Percentiles rank a stretch among this genome's conserved stretches.
Evolutionary conservation across 2,113 vertebrate species (phyloP).

Genomic region (Takifugu flavidus): DNA sequence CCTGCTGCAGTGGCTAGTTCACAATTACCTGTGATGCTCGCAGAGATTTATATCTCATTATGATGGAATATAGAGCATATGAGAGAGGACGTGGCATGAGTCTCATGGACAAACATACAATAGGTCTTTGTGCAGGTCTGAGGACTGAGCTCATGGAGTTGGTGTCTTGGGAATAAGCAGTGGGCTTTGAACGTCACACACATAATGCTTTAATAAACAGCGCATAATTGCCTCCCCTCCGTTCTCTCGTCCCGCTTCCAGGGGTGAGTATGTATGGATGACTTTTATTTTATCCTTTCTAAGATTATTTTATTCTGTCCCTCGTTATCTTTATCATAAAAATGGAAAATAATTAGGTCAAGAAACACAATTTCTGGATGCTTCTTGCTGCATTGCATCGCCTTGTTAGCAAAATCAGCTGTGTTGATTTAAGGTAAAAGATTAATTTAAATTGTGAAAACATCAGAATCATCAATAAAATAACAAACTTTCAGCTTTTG

Average conservation of each 20-base stretch:
- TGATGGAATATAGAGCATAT: constrained; percentile 22
- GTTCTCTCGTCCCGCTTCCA: constrained; percentile 6
- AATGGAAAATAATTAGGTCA: too few species aligned
- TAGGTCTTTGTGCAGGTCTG: constrained; percentile 27
- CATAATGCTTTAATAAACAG: constrained; percentile 45
- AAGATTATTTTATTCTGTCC: background rate
- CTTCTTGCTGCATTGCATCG: too few species aligned
- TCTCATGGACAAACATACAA: constrained; percentile 22
- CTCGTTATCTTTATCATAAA: too few species aligned
- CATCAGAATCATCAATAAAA: too few species aligned
- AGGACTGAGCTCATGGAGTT: constrained; percentile 27
- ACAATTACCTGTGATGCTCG: constrained; percentile 1
- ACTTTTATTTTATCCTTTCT: background rate
- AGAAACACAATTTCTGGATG: too few species aligned
- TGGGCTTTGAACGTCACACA: constrained; percentile 25
- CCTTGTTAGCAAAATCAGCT: too few species aligned
- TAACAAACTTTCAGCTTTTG: too few species aligned
- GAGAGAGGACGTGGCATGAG: constrained; percentile 7
- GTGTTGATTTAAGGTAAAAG: too few species aligned
- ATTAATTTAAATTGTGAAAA: too few species aligned
- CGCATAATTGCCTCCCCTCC: constrained; percentile 13
- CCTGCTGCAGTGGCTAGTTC: background rate
- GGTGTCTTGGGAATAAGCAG: constrained; percentile 19
- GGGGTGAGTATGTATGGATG: background rate
- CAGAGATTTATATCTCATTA: constrained; percentile 29